Evolutionary conservation across 2,113 vertebrate genomes (phyloP), one percentile per base, ranked within the genome.

Genomic region (Micromys minutus): DNA sequence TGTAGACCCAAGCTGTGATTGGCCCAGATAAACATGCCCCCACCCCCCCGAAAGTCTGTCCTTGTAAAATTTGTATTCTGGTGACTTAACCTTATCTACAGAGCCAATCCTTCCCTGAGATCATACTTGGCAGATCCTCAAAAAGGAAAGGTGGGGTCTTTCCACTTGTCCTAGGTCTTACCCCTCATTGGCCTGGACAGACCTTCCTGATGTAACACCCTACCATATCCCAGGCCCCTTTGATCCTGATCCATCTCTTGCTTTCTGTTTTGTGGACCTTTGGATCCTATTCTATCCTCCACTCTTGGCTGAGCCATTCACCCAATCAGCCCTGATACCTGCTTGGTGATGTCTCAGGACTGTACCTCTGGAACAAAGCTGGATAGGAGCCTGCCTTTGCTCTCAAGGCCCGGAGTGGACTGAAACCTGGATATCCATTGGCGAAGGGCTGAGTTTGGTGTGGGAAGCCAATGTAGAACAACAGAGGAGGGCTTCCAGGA

Each of bases 401-500:
- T 80, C 50, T 45, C 42, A 50, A 74, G 88, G 79, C 61, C 6
- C 6, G 16, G 74, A 29, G 29, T 10, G 6, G 89, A 39, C 34
- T 29, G 55, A 65, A 24, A 45, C 31, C 2, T 13, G 80, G 29
- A 67, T 45, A 59, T 3, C 10, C 13, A 8, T 0, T 6, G n/a
- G 5, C 8, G 63, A 39, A 8, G 5, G 0, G 0, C n/a, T 55
- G 61, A 52, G 42, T 16, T 36, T 4, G 17, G 26, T 36, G 21
- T 63, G 29, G 72, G n/a, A 74, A 22, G 50, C 15, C 31, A 81
- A 29, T 12, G 11, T 7, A 72, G 75, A 77, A 67, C 52, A 77
- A 67, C 52, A 52, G 79, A 77, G 45, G 24, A 7, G 36, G 34
- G 31, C 65, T 94, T 76, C 36, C 5, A 21, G 65, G 45, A 45